Base-by-base conservation (phyloP, 2,888 invertebrate genomes). In the Eurytoma californica region DNA sequence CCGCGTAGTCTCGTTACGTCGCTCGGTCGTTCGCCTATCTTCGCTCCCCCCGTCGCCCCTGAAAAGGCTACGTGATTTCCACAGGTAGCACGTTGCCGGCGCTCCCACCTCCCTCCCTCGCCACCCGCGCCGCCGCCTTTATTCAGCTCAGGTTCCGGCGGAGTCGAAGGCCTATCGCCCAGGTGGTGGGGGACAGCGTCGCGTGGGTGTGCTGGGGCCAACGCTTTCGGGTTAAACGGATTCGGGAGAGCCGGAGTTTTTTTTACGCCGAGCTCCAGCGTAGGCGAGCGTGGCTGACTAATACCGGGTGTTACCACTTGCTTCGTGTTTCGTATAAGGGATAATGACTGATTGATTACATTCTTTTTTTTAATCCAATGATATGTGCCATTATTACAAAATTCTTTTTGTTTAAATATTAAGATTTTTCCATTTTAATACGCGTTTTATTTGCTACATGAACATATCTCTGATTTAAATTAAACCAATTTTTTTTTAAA, bases 101-200 rank as follows among this genome's bases (percentile, higher is more conserved):
- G 3, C n/a, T 9, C 30, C 16, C 49, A 24, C 28, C 24, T 2
- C 24, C 60, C 55, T 69, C 65, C 66, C 63, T 73, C 70, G 5
- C 61, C 61, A 13, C 60, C 60, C 85, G 70, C 78, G 82, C 79
- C 30, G 28, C 3, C 12, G 51, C 82, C 81, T 80, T 83, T 82
- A 86, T 86, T 84, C 84, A 68, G 68, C 73, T 78, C 78, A 73
- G 78, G 78, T 73, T 57, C 72, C 55, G 18, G 16, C 49, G 14
- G 30, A 70, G 70, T 20, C 18, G 14, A 16, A 70, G 70, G 76
- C 58, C 75, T 75, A 60, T 30, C 53, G n/a, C 13, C 1, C 14
- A 39, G 14, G 57, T 63, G 53, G 16, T 49, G 39, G 18, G 53
- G n/a, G 16, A 63, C 20, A 24, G 30, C 39, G 55, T 12, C 5